These are phyloP conservation scores for Paragorgia papillata DNA, from an alignment of 92 coral and sea anemone genomes.

Conservation along the genomic window DNA sequence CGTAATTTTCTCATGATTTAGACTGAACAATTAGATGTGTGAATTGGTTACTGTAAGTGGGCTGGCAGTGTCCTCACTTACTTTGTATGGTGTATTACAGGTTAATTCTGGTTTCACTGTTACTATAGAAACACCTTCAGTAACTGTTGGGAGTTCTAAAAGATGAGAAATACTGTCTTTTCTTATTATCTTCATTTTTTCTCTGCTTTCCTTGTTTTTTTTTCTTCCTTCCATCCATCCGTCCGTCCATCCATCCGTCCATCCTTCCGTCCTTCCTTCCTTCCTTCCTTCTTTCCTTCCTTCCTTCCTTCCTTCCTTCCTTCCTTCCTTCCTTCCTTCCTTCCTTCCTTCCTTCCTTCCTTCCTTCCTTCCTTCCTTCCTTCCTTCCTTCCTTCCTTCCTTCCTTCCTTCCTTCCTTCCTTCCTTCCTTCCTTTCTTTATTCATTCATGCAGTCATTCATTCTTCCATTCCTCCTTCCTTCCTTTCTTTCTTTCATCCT, in stretches of 20 bases:
- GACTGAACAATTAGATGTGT: too few relatives aligned
- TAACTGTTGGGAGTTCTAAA: slow-evolving; percentile 50
- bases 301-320: too few relatives aligned
- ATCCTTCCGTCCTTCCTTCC: not conserved
- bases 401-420: not conserved
- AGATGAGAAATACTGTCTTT: not conserved
- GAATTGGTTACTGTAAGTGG: too few relatives aligned
- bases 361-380: slow-evolving; percentile 4
- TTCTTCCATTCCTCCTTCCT: slow-evolving; percentile 18
- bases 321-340: too few relatives aligned
- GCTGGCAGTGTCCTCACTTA: too few relatives aligned
- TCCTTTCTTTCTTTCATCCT: not conserved
- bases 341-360: slow-evolving; percentile 30
- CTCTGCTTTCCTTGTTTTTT: not conserved
- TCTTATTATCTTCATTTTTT: not conserved
- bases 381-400: not conserved
- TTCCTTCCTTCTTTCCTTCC: not conserved
- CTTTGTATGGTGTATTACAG: slow-evolving; percentile 59
- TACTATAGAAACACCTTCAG: slow-evolving; percentile 58
- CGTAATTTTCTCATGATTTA: too few relatives aligned
- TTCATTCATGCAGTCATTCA: slow-evolving; percentile 20
- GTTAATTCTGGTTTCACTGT: slow-evolving; percentile 35
- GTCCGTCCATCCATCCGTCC: too few relatives aligned
- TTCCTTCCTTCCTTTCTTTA: not conserved
- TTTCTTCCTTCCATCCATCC: not conserved